Base-by-base conservation (phyloP, 2,888 invertebrate genomes). In the Parnassius apollo region DNA sequence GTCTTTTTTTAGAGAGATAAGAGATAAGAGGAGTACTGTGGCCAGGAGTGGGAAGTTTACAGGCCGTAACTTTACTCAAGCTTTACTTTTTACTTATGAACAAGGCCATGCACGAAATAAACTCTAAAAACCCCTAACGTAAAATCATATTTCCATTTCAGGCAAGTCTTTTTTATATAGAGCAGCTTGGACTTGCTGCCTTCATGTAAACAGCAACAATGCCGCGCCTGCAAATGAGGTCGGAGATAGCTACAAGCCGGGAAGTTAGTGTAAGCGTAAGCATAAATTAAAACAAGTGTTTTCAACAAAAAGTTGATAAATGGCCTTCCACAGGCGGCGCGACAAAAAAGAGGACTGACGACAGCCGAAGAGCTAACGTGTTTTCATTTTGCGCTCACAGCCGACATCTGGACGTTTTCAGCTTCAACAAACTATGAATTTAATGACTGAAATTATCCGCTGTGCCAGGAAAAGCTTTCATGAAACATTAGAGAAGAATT, bases 231-330 rank as follows among this genome's bases (percentile, higher is more conserved):
- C 81, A 86, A 88, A 89, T 86, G 86, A 86, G 86, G 86, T 88
- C 81, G 82, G 76, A 83, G 85, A 88, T 88, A 88, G 82, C 85
- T 80, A 77, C 75, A 75, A 76, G 77, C 85, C 82, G 77, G 77
- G 79, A 85, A 87, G 82, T 88, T 85, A 83, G 86, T 83, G 82
- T 84, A 82, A 86, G 89, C 88, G 82, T 84, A 82, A 86, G 89
- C 88, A 88, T 90, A 91, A 89, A 89, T 89, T 91, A 90, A 90
- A 88, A 88, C 88, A 89, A 88, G 85, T 81, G 80, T 86, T 86
- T 81, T 78, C 80, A 86, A 35, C 88, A 91, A 91, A 91, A 91
- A 91, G 88, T 88, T 90, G 90, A 91, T 88, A 90, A 91, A 91
- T 91, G 85, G 85, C 81, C 78, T 77, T 86, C 78, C 85, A 80